These are phyloP conservation scores for Lonchura striata DNA, from an alignment of 2,113 vertebrate genomes.

Conservation along the genomic window DNA sequence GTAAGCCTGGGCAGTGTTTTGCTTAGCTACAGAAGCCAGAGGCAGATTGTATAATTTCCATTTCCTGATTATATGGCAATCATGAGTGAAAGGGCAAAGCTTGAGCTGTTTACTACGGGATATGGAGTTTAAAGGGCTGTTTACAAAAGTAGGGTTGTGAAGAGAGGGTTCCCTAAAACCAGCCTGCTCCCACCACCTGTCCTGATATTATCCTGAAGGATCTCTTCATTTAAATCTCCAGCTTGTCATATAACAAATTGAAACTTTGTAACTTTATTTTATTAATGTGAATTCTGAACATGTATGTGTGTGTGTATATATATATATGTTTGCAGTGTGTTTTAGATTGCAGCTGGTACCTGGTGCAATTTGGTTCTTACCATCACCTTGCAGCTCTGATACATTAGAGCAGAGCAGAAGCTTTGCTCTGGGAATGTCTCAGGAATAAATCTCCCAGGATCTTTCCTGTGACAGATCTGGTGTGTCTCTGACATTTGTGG, in stretches of 20 bases:
- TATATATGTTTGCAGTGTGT: rapidly evolving
- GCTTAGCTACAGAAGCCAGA: conserved; percentile 60
- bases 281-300: not conserved
- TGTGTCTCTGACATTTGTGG: not conserved
- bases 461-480: not conserved
- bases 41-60: conserved; percentile 24
- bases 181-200: not conserved
- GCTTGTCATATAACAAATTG: not conserved
- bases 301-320: too few relatives aligned
- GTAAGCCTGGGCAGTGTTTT: conserved; percentile 43
- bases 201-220: not conserved
- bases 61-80: conserved; percentile 46
- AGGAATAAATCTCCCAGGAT: not conserved
- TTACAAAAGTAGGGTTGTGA: not conserved
- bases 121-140: not conserved
- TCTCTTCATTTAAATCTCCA: not conserved
- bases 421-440: not conserved
- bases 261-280: not conserved
- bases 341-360: not conserved
- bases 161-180: not conserved
- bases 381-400: not conserved
- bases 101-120: not conserved
- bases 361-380: not conserved
- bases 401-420: not conserved
- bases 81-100: not conserved